phyloP scores from a whole-genome alignment of 2,888 invertebrate species.

The Heliconius aoede region DNA sequence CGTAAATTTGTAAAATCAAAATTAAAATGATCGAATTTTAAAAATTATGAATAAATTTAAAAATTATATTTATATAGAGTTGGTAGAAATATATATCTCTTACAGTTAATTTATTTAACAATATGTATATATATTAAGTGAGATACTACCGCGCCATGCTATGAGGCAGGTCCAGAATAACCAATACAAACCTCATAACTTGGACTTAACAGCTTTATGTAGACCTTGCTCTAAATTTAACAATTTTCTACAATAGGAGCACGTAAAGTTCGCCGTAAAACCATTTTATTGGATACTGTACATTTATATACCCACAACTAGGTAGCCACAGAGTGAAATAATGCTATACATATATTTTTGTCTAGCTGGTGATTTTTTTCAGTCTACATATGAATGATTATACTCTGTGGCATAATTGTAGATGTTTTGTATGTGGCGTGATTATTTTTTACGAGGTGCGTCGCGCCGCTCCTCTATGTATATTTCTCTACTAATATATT shows the following conservation, averaged over 20 bases:
- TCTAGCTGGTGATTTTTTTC: background rate
- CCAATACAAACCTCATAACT: conserved; percentile 4
- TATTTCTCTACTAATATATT: conserved; percentile 18
- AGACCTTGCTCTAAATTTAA: conserved; percentile 24
- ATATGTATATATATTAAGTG: background rate
- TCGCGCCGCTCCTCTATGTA: conserved; percentile 21
- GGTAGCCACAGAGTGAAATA: conserved; percentile 10
- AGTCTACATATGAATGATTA: conserved; percentile 4
- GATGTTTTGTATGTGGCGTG: conserved; percentile 26
- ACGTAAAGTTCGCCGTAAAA: conserved; percentile 23
- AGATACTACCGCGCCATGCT: background rate
- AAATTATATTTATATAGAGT: no score
- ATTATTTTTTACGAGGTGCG: conserved; percentile 33
- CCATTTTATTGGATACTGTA: conserved; percentile 29
- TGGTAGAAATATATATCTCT: no score
- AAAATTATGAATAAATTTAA: no score
- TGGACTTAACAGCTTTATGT: conserved; percentile 6
- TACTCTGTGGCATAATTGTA: conserved; percentile 21
- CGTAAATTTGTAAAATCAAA: no score
- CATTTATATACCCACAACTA: conserved; percentile 19
- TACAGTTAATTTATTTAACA: background rate
- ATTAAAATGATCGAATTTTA: no score
- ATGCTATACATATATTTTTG: background rate
- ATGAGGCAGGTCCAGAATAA: background rate
- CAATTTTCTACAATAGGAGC: conserved; percentile 31